Evolutionary conservation across 1,140 invertebrate species (phyloP), one percentile per base, ranked within the genome.

Genomic region (Tetragonula clypearis): DNA sequence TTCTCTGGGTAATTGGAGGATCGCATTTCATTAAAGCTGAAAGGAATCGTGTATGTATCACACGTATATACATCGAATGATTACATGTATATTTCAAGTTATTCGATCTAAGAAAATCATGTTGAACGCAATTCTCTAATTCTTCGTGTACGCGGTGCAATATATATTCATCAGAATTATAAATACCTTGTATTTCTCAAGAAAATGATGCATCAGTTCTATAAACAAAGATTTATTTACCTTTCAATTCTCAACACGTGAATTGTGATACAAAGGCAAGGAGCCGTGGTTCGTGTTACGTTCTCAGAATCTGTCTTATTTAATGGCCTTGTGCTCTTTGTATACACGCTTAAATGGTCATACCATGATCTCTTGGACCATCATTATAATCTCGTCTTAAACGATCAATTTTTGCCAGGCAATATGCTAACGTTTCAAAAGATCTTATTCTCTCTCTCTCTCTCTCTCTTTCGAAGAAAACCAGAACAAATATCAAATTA

Each of bases 301-400:
- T 76, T 65, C 58, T 83, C 41, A 26, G 30, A 55, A 76, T 56
- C 30, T 66, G 19, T 30, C n/a, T 58, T 62, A 69, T 21, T 26
- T 56, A 56, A 26, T 55, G 53, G 53, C 26, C 56, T 66, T 77
- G 23, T 77, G 68, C 15, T 41, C 60, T 41, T 58, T 77, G 30
- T 58, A 19, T 73, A 60, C 35, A 73, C n/a, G 14, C 23, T 73
- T 81, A 60, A 81, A 73, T 81, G 12, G 12, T 71, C 6, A 23
- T 68, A 62, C 62, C 41, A 73, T 81, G 58, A 30, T 81, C 69
- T 73, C 23, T 81, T 62, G 79, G 62, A 73, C 12, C 69, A 69
- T 41, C 30, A n/a, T 15, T 23, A 53, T 26, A 14, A 73, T 26
- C 72, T 26, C 26, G 21, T 56, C n/a, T 74, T n/a, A 19, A 56